phyloP scores from a whole-genome alignment of 2,888 invertebrate species.

The Plebejus argus region DNA sequence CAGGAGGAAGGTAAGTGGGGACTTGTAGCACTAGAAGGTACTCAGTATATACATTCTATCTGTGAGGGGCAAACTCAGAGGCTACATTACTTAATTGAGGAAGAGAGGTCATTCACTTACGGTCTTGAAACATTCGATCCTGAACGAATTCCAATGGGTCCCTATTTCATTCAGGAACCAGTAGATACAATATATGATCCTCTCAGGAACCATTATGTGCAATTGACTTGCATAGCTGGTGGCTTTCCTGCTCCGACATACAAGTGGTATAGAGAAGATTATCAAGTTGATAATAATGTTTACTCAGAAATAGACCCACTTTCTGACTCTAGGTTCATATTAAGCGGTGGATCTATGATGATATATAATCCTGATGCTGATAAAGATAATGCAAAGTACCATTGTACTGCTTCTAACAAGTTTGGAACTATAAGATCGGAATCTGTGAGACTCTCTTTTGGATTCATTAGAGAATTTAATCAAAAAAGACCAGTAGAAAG shows the following conservation, averaged over 20 bases:
- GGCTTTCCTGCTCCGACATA: slow-evolving; percentile 95
- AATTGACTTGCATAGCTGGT: slow-evolving; percentile 89
- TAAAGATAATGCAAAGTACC: slow-evolving; percentile 92
- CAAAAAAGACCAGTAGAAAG: slow-evolving; percentile 90
- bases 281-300: slow-evolving; percentile 87
- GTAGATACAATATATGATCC: slow-evolving; percentile 91
- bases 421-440: slow-evolving; percentile 94
- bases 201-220: slow-evolving; percentile 87
- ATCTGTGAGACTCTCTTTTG: slow-evolving; percentile 93
- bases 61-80: slow-evolving; percentile 92
- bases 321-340: slow-evolving; percentile 86
- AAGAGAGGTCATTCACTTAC: slow-evolving; percentile 91
- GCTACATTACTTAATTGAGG: slow-evolving; percentile 85
- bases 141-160: slow-evolving; percentile 91
- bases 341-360: slow-evolving; percentile 95
- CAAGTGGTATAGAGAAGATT: slow-evolving; percentile 94
- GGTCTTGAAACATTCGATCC: slow-evolving; percentile 91
- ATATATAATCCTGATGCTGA: slow-evolving; percentile 92
- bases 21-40: slow-evolving; percentile 88
- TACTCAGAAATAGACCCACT: slow-evolving; percentile 90
- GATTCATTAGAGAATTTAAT: slow-evolving; percentile 94
- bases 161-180: slow-evolving; percentile 93
- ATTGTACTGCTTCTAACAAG: slow-evolving; percentile 94
- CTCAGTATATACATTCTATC: slow-evolving; percentile 89
- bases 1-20: slow-evolving; percentile 90